These are phyloP conservation scores for Drosophila biarmipes DNA, from an alignment of 1,140 invertebrate species.

Conservation along the genomic window DNA sequence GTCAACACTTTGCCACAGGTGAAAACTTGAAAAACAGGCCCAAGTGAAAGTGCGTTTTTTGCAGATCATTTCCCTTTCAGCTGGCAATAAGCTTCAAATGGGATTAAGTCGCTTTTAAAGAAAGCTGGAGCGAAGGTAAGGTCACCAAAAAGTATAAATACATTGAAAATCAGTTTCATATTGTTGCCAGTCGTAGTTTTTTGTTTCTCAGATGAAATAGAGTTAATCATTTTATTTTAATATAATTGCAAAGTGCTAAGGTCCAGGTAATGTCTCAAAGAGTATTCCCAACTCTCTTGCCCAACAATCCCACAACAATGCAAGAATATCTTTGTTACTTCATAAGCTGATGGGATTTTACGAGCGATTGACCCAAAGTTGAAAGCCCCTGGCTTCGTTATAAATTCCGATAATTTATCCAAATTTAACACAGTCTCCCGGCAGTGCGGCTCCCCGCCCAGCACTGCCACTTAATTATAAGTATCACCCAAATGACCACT, in stretches of 20 bases:
- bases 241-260: too few relatives aligned
- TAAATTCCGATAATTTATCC: slow-evolving; percentile 5
- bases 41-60: background rate
- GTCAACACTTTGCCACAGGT: slow-evolving; percentile 8
- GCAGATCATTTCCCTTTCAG: background rate
- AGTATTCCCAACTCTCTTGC: too few relatives aligned
- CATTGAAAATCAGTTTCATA: too few relatives aligned
- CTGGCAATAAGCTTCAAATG: too few relatives aligned
- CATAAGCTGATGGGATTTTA: background rate
- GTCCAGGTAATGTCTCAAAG: too few relatives aligned
- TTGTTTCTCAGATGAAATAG: too few relatives aligned
- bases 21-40: background rate
- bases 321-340: background rate
- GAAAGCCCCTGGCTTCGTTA: background rate
- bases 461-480: slow-evolving; percentile 53
- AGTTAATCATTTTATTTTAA: too few relatives aligned
- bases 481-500: slow-evolving; percentile 42
- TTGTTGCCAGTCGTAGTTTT: too few relatives aligned
- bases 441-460: background rate
- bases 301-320: background rate
- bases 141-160: too few relatives aligned
- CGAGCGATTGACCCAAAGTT: background rate
- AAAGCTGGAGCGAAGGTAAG: too few relatives aligned
- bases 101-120: too few relatives aligned
- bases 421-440: background rate